Base-by-base conservation (phyloP, 2,113 vertebrate genomes). In the Cairina moschata region DNA sequence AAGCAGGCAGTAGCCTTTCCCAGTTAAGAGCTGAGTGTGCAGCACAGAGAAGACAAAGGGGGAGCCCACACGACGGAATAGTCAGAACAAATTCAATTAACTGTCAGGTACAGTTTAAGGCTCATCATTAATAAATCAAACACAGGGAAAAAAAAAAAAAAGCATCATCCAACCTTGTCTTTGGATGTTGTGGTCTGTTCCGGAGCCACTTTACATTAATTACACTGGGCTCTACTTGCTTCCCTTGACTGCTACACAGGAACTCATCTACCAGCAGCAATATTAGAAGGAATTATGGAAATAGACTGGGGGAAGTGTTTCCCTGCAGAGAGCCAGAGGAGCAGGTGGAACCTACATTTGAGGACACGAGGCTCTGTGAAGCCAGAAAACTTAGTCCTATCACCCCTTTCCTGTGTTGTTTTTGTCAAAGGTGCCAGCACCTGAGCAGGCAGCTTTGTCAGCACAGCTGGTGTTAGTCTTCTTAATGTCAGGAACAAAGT, bases 61-160 rank as follows among this genome's bases (percentile, higher is more conserved):
- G 34, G 6, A 82, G 26, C 56, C 42, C 32, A 36, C 9, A 79
- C 13, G 29, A 73, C 81, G 42, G 36, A 71, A 84, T 5, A 82
- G 73, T 78, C 60, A 75, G 73, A 94, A 84, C 14, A 79, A 93
- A 91, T 93, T 91, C 38, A 86, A 36, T 91, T 81, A 88, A 60
- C 63, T 11, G 13, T 65, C 31, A 92, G 52, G 21, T 38, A 79
- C 28, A 48, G 28, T 52, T 83, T 81, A 88, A 94, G 60, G 29
- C 31, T 91, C 56, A 90, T 68, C 52, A 86, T 93, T 60, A 91
- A 91, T 93, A 79, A 91, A 94, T 65, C 42, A 90, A 84, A 78
- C 25, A 56, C 29, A 68, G 48, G 58, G 13, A 32, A 91, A 71
- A 88, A 71, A 29, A 31, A 17, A 32, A 90, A 83, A 71, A 29